Evolutionary conservation across 2,888 invertebrate species (phyloP).

Genomic region (Phasia obesa): DNA sequence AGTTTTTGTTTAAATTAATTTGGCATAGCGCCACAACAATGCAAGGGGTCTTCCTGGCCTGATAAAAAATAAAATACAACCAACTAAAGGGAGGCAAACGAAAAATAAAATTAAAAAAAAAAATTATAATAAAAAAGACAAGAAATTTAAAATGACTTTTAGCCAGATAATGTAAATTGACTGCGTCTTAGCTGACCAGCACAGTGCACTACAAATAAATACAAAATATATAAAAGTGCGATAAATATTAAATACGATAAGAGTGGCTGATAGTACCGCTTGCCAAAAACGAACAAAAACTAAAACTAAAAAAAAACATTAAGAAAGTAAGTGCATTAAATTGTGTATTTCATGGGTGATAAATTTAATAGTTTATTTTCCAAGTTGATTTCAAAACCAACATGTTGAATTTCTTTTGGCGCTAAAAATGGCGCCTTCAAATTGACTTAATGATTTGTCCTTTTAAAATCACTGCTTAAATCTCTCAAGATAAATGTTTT

Average conservation of each 20-base stretch:
- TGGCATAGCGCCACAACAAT: slow-evolving; percentile 68
- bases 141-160: slow-evolving; percentile 7
- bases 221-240: slow-evolving; percentile 29
- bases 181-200: not conserved
- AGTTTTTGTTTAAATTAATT: slow-evolving; percentile 61
- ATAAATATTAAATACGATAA: slow-evolving; percentile 54
- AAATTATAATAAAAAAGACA: slow-evolving; percentile 12
- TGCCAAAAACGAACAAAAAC: slow-evolving; percentile 3
- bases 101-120: not conserved
- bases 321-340: slow-evolving; percentile 53
- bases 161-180: not conserved
- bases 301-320: slow-evolving; percentile 17
- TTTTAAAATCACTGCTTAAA: slow-evolving; percentile 23
- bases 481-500: slow-evolving; percentile 62
- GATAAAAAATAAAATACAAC: not conserved
- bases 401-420: slow-evolving; percentile 74
- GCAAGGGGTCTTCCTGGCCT: slow-evolving; percentile 38
- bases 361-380: slow-evolving; percentile 65
- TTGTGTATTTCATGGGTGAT: slow-evolving; percentile 57
- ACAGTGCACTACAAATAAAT: slow-evolving; percentile 4
- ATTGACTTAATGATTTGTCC: slow-evolving; percentile 43
- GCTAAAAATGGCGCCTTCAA: slow-evolving; percentile 77
- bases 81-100: not conserved
- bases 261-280: not conserved
- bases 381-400: slow-evolving; percentile 70